Percentiles rank a stretch among this genome's conserved stretches.
Evolutionary conservation across 2,888 invertebrate species (phyloP).

Genomic region (Acleris holmiana): DNA sequence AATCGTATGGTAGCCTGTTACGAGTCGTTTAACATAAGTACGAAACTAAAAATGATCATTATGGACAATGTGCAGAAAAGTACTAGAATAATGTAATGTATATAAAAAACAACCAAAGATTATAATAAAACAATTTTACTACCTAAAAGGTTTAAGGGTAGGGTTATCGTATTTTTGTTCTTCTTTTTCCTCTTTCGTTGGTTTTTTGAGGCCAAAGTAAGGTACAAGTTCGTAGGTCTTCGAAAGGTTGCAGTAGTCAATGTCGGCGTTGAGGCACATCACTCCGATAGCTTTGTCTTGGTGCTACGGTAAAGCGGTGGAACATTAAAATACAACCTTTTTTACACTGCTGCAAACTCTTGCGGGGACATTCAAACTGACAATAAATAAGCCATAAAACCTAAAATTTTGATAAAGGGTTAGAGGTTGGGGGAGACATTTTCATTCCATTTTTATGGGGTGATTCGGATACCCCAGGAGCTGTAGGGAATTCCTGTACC

Average conservation of each 20-base stretch:
- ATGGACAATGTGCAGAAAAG: no score
- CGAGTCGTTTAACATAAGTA: no score
- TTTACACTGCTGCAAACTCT: not conserved
- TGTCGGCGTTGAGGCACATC: slow-evolving; percentile 82
- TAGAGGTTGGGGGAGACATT: not conserved
- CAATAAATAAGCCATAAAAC: no score
- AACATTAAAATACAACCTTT: not conserved
- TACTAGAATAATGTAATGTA: no score
- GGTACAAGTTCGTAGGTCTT: slow-evolving; percentile 78
- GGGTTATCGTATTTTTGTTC: slow-evolving; percentile 54
- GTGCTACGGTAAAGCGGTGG: slow-evolving; percentile 43
- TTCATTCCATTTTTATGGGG: not conserved
- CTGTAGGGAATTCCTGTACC: no score
- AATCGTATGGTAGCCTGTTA: no score
- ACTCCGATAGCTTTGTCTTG: slow-evolving; percentile 80
- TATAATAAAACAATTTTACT: slow-evolving; percentile 12
- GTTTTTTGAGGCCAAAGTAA: slow-evolving; percentile 81
- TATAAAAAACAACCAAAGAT: no score
- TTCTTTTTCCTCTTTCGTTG: slow-evolving; percentile 67
- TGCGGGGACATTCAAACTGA: no score
- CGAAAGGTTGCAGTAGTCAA: slow-evolving; percentile 83
- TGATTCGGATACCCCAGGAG: no score
- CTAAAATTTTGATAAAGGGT: not conserved
- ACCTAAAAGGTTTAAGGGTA: slow-evolving; percentile 64
- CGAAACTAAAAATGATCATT: no score